Base-by-base conservation (phyloP, 2,888 invertebrate genomes). In the Polia nebulosa region DNA sequence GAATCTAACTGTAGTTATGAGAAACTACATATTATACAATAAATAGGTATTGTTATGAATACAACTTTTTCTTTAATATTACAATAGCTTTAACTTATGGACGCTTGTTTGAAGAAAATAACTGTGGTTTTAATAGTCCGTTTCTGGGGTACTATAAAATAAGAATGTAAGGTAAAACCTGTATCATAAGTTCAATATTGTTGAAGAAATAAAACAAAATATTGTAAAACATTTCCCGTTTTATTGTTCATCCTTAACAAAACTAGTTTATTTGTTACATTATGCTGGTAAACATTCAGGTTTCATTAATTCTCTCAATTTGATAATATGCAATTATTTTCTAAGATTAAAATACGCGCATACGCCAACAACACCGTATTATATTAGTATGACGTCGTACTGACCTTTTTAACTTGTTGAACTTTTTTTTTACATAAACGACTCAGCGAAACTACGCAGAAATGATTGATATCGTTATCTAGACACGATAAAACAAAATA, bases 231-330 rank as follows among this genome's bases (percentile, higher is more conserved):
- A 89, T 89, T 88, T 88, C 84, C 82, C 85, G 80, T 92, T 94
- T 92, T 90, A 92, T 93, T 93, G 88, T 92, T 93, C 86, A 66
- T 88, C 81, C 87, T 91, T 93, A 93, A 92, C 90, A 90, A 91
- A 92, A 90, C 90, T 91, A 91, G 82, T 89, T 76, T 87, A 84
- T 90, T 91, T 91, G 88, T 92, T 90, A 89, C 86, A 92, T 92
- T 93, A 92, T 91, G 92, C 92, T 89, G 91, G 91, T 91, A 91
- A 92, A 93, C 91, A 90, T 89, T 90, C 85, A 77, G 70, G 78
- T 80, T 73, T 76, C 52, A 76, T 80, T 72, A 78, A 80, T 82
- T 88, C 85, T 85, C 81, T 85, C 83, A 67, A 83, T 81, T 83
- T 83, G 73, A 84, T 84, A 84, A 84, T 79, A 78, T 73, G 72